These are phyloP conservation scores for Anolis apletophallus DNA, from an alignment of 2,797 vertebrate genomes.

Conservation along the genomic window DNA sequence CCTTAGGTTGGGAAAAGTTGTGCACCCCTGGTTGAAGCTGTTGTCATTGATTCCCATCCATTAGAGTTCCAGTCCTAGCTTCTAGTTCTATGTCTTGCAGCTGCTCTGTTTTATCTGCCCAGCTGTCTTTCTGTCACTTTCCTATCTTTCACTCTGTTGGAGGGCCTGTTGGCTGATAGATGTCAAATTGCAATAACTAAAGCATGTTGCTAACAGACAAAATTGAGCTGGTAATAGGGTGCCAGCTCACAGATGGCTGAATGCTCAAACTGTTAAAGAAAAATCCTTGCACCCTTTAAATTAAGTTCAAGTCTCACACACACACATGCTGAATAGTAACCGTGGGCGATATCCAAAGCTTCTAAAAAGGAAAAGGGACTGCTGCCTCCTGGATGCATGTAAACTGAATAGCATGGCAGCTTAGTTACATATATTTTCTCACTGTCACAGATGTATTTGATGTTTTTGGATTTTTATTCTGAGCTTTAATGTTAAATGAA, in stretches of 20 bases:
- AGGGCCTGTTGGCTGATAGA: conserved; percentile 49
- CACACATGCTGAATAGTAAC: background rate
- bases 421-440: background rate
- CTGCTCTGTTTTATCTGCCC: conserved; percentile 55
- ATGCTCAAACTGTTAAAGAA: conserved; percentile 23
- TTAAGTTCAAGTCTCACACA: conserved; percentile 34
- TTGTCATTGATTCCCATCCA: conserved; percentile 51
- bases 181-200: conserved; percentile 64
- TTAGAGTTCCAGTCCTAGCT: conserved; percentile 50
- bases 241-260: conserved; percentile 34
- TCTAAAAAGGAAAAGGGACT: background rate
- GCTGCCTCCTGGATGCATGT: background rate
- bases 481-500: background rate
- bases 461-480: background rate
- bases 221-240: conserved; percentile 45
- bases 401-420: background rate
- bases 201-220: conserved; percentile 50
- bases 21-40: background rate
- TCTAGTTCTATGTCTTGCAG: conserved; percentile 45
- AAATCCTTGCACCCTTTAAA: conserved; percentile 31
- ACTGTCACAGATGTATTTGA: background rate
- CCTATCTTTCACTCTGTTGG: conserved; percentile 65
- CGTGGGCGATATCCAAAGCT: background rate
- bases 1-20: background rate
- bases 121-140: conserved; percentile 70